These are phyloP conservation scores for Steatocranus sp. DNA, from an alignment of 2,797 vertebrate species.

Conservation along the genomic window DNA sequence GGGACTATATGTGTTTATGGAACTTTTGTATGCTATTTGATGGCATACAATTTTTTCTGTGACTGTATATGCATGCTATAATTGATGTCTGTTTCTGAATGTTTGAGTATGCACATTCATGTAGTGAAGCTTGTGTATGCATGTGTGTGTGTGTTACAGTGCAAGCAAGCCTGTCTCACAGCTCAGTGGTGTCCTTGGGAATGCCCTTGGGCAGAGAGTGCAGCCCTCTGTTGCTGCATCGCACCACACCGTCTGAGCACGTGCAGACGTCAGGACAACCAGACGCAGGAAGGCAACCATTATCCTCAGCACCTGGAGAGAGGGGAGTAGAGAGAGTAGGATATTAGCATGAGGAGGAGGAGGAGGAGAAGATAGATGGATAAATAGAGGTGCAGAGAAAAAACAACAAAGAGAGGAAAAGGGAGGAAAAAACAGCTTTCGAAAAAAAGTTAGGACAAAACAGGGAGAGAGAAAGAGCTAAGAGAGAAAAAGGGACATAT, in stretches of 20 bases:
- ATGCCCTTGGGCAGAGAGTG: conserved; percentile 87
- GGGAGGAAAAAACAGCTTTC: neutral
- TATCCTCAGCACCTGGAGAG: conserved; percentile 85
- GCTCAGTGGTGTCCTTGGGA: conserved; percentile 94
- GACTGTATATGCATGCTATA: neutral
- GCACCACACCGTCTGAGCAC: conserved; percentile 89
- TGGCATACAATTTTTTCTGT: neutral
- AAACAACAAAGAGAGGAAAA: neutral
- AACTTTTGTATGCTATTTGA: neutral
- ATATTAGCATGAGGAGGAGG: neutral
- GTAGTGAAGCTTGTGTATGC: neutral
- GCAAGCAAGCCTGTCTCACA: conserved; percentile 78
- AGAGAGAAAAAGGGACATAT: neutral
- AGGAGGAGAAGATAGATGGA: neutral
- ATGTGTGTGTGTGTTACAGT: neutral
- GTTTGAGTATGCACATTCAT: neutral
- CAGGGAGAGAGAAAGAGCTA: neutral
- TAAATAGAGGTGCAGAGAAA: neutral
- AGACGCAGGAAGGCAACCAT: conserved; percentile 86
- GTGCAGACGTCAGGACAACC: conserved; percentile 92
- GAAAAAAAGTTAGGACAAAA: neutral
- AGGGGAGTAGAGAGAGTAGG: neutral
- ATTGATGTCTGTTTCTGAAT: neutral
- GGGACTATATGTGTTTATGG: neutral
- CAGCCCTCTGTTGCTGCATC: conserved; percentile 94